Evolutionary conservation across 2,797 vertebrate species (phyloP), one percentile per base, ranked within the genome.

Genomic region (Poecilia picta): DNA sequence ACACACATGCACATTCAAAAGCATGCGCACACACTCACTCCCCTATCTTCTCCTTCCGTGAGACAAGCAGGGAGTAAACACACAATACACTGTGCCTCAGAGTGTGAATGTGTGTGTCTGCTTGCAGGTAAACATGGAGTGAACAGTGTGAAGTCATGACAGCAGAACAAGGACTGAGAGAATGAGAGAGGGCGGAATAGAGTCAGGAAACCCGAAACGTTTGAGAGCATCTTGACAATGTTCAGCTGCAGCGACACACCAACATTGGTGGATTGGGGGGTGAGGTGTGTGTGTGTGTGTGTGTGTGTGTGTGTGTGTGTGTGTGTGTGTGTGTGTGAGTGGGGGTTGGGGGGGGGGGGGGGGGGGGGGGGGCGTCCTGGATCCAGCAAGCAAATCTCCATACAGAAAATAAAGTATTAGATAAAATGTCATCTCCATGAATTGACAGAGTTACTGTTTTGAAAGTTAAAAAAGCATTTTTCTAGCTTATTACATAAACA

Each of bases 141-240:
- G 70, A 85, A 81, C 57, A 59, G 76, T 76, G 85, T 81, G 83
- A 86, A 90, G 83, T 75, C 70, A 77, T 80, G 87, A 87, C 79
- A 88, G 77, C 55, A 78, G 76, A 85, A 81, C 81, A 87, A 83
- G 79, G 31, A 85, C 20, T 0, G 36, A 57, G 64, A 80, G 74
- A 66, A 47, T 80, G 74, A 76, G 77, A 72, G 73, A 74, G 66
- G 47, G 11, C 72, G 59, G 74, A 81, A 83, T 36, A 25, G 75
- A 83, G 80, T 82, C 71, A 79, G 74, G 77, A 73, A 78, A 70
- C 76, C 75, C 68, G 64, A 46, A 77, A 83, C 73, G 72, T 80
- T 49, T 79, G 45, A 75, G 75, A 59, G 79, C 53, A 76, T 77
- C 76, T 31, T 45, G 41, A 55, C 74, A 59, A 79, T 39, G 36